A percentile compares a stretch with the other conserved stretches of the same genome.
These are phyloP conservation scores for Cheilosia vulpina DNA, from an alignment of 2,888 invertebrate genomes.

Conservation along the genomic window DNA sequence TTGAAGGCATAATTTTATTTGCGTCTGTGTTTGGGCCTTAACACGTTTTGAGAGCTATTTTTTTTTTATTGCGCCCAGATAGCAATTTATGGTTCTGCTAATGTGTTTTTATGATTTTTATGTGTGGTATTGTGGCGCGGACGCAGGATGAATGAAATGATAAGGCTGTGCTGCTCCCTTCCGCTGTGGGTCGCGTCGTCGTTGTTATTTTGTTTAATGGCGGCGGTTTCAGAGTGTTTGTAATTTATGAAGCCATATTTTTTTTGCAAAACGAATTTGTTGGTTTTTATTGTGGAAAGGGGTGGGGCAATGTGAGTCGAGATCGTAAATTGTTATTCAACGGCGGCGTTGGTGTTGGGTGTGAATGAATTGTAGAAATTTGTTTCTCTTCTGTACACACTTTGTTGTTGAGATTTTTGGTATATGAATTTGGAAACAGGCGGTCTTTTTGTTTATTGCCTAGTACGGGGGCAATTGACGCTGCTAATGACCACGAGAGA, in stretches of 20 bases:
- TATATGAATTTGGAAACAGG: constrained; percentile 12
- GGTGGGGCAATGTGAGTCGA: constrained; percentile 1
- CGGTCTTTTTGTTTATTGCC: constrained; percentile 19
- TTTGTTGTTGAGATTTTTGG: constrained; percentile 10
- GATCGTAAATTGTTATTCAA: constrained; percentile 29
- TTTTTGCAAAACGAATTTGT: constrained; percentile 66
- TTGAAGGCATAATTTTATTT: constrained; percentile 59
- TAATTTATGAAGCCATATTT: constrained; percentile 73
- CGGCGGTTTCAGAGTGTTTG: constrained; percentile 54
- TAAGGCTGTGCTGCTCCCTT: constrained; percentile 33
- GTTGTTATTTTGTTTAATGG: constrained; percentile 69
- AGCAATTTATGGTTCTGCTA: constrained; percentile 78
- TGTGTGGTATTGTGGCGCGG: constrained; percentile 65
- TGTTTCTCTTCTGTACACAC: constrained; percentile 33
- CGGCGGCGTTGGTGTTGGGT: neutral
- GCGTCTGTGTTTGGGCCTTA: constrained; percentile 43
- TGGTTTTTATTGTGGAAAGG: constrained; percentile 43
- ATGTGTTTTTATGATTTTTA: constrained; percentile 78
- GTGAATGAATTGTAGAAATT: constrained; percentile 40
- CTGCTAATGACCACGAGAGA: constrained; percentile 32
- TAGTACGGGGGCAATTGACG: constrained; percentile 40
- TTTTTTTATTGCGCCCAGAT: constrained; percentile 73
- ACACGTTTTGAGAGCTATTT: constrained; percentile 45
- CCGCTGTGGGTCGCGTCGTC: constrained; percentile 9
- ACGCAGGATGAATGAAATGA: constrained; percentile 67